Evolutionary conservation across 2,797 vertebrate genomes (phyloP), one percentile per base, ranked within the genome.

Genomic region (Helarctos malayanus): DNA sequence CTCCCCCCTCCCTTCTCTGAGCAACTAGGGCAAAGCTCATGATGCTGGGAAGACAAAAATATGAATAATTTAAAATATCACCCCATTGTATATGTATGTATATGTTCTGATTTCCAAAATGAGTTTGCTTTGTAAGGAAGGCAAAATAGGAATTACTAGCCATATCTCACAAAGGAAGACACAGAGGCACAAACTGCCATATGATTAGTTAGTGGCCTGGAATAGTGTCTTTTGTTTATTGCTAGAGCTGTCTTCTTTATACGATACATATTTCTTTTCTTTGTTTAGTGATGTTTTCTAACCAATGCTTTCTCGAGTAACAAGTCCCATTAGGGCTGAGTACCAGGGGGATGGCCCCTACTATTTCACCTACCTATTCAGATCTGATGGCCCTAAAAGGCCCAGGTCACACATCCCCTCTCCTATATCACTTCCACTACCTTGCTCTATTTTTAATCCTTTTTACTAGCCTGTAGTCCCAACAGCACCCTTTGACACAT

Each of bases 71-170:
- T 2, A 92, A 95, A 69, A 18, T 27, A 68, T 29, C 78, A 35
- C 10, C 25, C 16, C 27, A 32, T 23, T 57, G 25, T 35, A 21
- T 49, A 38, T 23, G 6, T 11, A 21, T 18, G 6, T 9, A 21
- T 27, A 52, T 54, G 88, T 65, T 57, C 41, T 27, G 8, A 75
- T 76, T 63, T 87, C 82, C 38, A 89, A 76, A 87, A 73, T 10
- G 45, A 63, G 27, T n/a, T 84, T 38, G 71, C 75, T 90, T 84
- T 68, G 21, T n/a, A 84, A 97, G 52, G 71, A 89, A 90, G 54
- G 13, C 61, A 81, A 92, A 79, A 35, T n/a, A 71, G 57, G 79
- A 79, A 38, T 45, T 35, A 32, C 13, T 49, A 21, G 16, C 47
- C 71, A 25, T 27, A 32, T 41, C 76, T 84, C 29, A 63, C 23